phyloP scores from a whole-genome alignment of 2,113 vertebrate species.

The Henicopernis longicauda region DNA sequence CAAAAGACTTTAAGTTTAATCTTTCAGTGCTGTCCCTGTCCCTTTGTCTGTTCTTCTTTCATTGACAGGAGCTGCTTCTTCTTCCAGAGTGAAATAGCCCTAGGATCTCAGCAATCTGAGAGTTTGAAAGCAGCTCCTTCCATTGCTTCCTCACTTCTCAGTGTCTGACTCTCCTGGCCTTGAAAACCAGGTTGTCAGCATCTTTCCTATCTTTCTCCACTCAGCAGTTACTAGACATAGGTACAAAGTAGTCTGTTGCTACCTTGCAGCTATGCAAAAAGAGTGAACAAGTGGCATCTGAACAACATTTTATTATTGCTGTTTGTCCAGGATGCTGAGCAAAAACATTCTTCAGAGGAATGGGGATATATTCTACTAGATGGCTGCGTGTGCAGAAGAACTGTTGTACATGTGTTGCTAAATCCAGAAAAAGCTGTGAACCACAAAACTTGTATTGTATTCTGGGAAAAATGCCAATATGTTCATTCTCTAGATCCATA shows the following conservation, averaged over 20 bases:
- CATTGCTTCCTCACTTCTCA: not conserved
- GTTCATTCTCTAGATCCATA: not conserved
- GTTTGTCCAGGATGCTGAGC: not conserved
- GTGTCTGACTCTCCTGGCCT: not conserved
- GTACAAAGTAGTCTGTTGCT: not conserved
- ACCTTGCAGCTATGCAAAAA: not conserved
- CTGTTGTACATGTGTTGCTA: not conserved
- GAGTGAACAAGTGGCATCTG: not conserved
- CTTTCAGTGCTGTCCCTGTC: not conserved
- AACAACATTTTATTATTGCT: not conserved
- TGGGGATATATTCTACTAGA: not conserved
- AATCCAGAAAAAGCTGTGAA: not conserved
- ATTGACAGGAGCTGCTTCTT: not conserved
- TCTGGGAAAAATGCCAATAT: not conserved
- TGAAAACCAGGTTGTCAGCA: not conserved
- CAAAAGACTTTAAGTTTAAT: not conserved
- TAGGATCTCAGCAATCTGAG: not conserved
- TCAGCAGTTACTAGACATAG: not conserved
- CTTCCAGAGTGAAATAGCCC: not conserved
- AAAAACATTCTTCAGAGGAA: not conserved
- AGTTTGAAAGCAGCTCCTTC: not conserved
- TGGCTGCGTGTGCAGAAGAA: not conserved
- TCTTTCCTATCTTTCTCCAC: not conserved
- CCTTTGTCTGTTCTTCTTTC: not conserved
- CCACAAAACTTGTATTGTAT: not conserved